These are phyloP conservation scores for Acleris holmiana DNA, from an alignment of 2,888 invertebrate species.

Conservation along the genomic window DNA sequence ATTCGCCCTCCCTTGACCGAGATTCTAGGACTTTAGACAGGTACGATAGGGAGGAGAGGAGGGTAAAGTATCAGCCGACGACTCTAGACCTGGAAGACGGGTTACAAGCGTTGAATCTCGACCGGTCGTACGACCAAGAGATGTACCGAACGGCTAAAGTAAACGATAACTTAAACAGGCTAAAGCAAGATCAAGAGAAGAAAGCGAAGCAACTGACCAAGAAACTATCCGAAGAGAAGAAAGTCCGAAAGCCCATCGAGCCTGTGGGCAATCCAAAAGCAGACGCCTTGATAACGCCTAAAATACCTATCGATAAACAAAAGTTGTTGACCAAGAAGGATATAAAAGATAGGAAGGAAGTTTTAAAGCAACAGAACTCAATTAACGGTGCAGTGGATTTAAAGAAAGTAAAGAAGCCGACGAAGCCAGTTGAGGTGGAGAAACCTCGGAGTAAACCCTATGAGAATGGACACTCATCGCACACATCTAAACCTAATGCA, in stretches of 20 bases:
- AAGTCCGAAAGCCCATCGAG: conserved; percentile 66
- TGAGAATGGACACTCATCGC: conserved; percentile 67
- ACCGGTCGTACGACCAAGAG: conserved; percentile 73
- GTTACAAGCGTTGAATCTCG: conserved; percentile 79
- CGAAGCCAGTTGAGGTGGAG: conserved; percentile 63
- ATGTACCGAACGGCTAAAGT: conserved; percentile 78
- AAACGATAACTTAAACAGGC: conserved; percentile 76
- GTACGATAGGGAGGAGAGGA: conserved; percentile 72
- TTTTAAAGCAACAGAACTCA: conserved; percentile 68
- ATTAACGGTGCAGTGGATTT: conserved; percentile 66
- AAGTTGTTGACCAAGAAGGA: conserved; percentile 73
- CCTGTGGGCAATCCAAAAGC: conserved; percentile 67
- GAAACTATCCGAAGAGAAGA: conserved; percentile 64
- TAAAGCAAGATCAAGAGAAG: conserved; percentile 75
- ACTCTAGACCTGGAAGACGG: conserved; percentile 84
- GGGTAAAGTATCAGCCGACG: conserved; percentile 77
- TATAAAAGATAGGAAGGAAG: conserved; percentile 70
- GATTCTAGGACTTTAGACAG: conserved; percentile 76
- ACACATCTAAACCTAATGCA: conserved; percentile 57
- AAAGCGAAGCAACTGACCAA: conserved; percentile 64
- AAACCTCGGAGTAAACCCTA: conserved; percentile 57
- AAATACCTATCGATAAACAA: conserved; percentile 73
- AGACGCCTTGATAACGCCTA: conserved; percentile 64
- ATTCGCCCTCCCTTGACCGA: conserved; percentile 79
- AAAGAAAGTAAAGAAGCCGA: conserved; percentile 66